Base-by-base conservation (phyloP, 2,113 vertebrate species). In the Lophura nycthemera region DNA sequence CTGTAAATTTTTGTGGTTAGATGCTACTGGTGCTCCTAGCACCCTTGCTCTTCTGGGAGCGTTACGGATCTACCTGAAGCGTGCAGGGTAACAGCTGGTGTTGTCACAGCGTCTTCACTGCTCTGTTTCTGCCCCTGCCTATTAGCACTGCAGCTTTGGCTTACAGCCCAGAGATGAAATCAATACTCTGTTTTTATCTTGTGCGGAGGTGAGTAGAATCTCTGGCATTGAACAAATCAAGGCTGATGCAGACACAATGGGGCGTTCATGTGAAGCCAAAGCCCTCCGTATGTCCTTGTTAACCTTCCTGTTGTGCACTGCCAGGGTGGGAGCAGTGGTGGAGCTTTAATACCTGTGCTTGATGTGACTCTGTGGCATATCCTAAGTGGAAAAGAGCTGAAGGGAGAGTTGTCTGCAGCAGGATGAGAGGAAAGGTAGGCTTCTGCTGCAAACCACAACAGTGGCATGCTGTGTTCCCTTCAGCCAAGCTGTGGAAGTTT, bases 401-500 rank as follows among this genome's bases (percentile, higher is more conserved):
- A 45, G 47, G 38, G 57, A 42, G 36, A 34, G 24, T 2, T 64
- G 15, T 7, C 11, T 54, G 11, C 1, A 2, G 47, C 18, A 6
- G 18, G 15, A 30, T 0, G 2, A 29, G 64, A 52, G 40, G 40
- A 7, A 52, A 10, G 24, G 16, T 1, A 8, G 42, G 57, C 29
- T 75, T 5, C 2, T 8, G 25, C 34, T 15, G 4, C 36, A 40
- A 0, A 11, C 4, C 2, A 13, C 50, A 38, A 8, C 20, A 20
- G 64, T 20, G 50, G 66, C 8, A 13, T 1, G 3, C 7, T 22
- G 5, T 0, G 1, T 48, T 3, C 17, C 32, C n/a, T 30, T 20
- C 0, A 2, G 38, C 4, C 0, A 4, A 27, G 60, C 6, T 9
- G 1, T 11, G 34, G 29, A 29, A 27, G 3, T 0, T 20, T 40